These are phyloP conservation scores for Siniperca chuatsi DNA, from an alignment of 2,113 vertebrate species.

Conservation along the genomic window DNA sequence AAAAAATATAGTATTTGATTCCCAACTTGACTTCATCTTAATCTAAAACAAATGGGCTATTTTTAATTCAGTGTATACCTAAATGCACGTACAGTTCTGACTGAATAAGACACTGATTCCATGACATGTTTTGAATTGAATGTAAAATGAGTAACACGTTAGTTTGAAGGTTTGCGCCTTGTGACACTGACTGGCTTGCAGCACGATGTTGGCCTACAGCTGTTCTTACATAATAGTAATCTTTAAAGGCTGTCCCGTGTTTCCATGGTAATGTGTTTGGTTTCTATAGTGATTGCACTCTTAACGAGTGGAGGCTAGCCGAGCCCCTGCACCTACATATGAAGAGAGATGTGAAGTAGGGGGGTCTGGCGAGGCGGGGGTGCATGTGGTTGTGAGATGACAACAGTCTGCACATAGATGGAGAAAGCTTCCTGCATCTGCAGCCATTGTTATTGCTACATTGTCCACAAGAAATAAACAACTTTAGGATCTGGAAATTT, in stretches of 20 bases:
- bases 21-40: background rate
- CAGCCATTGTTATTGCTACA: background rate
- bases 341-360: constrained; percentile 33
- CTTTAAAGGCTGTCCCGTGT: constrained; percentile 67
- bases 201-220: constrained; percentile 55
- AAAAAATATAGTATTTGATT: background rate
- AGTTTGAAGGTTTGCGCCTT: constrained; percentile 16
- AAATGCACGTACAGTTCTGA: background rate
- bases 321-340: constrained; percentile 51
- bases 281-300: constrained; percentile 80
- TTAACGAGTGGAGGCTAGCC: constrained; percentile 47
- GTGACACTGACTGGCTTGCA: constrained; percentile 36
- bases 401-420: background rate
- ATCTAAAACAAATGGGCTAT: background rate
- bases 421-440: constrained; percentile 2
- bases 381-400: background rate
- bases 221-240: constrained; percentile 76
- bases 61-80: background rate
- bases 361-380: constrained; percentile 25
- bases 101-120: background rate
- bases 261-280: constrained; percentile 80
- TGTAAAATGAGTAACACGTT: constrained; percentile 17
- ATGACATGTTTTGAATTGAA: background rate
- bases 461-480: constrained; percentile 20
- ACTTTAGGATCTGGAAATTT: background rate